These are phyloP conservation scores for Zaprionus ornatus DNA, from an alignment of 1,140 invertebrate species.

Conservation along the genomic window DNA sequence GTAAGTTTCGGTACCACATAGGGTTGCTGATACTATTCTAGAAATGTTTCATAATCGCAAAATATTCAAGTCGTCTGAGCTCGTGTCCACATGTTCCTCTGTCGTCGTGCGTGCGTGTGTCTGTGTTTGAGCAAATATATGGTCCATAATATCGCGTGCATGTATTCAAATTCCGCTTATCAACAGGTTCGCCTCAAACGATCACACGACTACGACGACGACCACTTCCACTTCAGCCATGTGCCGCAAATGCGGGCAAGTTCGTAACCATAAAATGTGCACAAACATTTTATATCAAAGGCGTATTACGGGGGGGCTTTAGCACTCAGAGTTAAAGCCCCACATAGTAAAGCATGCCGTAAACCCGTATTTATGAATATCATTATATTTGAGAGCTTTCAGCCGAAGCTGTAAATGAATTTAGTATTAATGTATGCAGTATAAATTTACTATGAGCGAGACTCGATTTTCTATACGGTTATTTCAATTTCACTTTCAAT, in stretches of 20 bases:
- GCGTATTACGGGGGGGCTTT: conserved; percentile 26
- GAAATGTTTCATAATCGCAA: conserved; percentile 35
- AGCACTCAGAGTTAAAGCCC: conserved; percentile 1
- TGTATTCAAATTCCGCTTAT: conserved; percentile 75
- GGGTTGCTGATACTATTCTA: conserved; percentile 19
- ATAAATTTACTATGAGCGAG: not conserved
- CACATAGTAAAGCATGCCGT: not conserved
- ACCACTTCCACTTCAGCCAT: conserved; percentile 29
- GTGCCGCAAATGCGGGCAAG: conserved; percentile 25
- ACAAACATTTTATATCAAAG: conserved; percentile 46
- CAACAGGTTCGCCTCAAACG: conserved; percentile 62
- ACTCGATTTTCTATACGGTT: not conserved
- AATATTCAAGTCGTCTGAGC: conserved; percentile 13
- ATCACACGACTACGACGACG: conserved; percentile 45
- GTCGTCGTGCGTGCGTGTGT: conserved; percentile 23
- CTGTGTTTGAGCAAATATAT: conserved; percentile 14
- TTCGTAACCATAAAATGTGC: conserved; percentile 62
- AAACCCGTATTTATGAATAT: not conserved
- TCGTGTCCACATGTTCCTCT: conserved; percentile 13
- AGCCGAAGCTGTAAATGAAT: not conserved
- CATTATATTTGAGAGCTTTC: not conserved
- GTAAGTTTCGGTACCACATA: conserved; percentile 19
- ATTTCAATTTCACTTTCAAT: conserved; percentile 1
- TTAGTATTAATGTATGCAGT: not conserved
- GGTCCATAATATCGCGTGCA: conserved; percentile 63